Base-by-base conservation (phyloP, 2,113 vertebrate species). In the Limnothrissa miodon region DNA sequence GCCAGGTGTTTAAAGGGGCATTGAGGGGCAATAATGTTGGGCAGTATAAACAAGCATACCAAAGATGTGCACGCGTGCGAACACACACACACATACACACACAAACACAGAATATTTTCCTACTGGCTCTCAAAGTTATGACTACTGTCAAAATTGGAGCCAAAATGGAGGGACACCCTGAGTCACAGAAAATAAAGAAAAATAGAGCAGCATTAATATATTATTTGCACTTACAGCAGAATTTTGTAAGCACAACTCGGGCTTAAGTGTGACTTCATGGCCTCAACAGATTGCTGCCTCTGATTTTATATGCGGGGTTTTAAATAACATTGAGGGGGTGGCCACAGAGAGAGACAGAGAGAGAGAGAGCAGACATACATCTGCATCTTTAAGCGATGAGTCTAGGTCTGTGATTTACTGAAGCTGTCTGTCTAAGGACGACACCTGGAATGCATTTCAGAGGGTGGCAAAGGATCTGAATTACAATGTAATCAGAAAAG, bases 381-480 rank as follows among this genome's bases (percentile, higher is more conserved):
- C 66, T 74, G 66, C 11, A 5, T 74, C 66, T 19, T 33, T 74
- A 74, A 74, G 66, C 66, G 25, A 29, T 33, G 25, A 74, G 66
- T 15, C 66, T 33, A 5, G 29, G 29, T 15, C 11, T 74, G 25
- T 29, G 66, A 74, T 74, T 74, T 74, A 74, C 66, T 13, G 29
- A 17, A 33, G 66, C 66, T 74, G 66, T 74, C 66, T 74, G 66
- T 74, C 66, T 74, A 74, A 74, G 66, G 11, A 17, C 66, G 66
- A 74, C 25, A 74, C 66, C 66, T 74, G 66, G 66, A 74, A 74
- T 74, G 25, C 66, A 74, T 74, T 74, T 74, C 29, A 36, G 66
- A 74, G 29, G 13, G 13, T 36, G 66, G 66, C 66, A 33, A 74
- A 36, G 66, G 29, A 74, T 74, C 66, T 74, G 29, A 74, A 74